Conservation (phyloP, 2,113 vertebrate species). For the Xenotilapia leptura region DNA sequence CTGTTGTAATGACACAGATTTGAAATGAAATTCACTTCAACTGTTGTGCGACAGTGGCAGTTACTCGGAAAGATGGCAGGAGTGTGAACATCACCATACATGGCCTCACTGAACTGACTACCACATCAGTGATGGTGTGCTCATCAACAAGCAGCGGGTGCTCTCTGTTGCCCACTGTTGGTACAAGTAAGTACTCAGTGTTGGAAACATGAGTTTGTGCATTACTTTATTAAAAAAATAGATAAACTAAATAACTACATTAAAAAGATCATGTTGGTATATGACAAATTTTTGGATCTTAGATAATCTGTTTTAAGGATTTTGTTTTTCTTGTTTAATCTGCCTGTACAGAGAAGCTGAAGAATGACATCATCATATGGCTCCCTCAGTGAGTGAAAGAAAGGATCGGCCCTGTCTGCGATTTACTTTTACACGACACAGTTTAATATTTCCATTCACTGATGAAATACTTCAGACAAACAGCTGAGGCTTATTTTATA, state of each 20-base stretch:
- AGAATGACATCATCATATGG: conserved; percentile 63
- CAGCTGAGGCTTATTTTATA: background rate
- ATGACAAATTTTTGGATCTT: rapidly evolving
- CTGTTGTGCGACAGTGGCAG: conserved; percentile 41
- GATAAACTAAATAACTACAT: background rate
- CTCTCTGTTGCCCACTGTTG: conserved; percentile 72
- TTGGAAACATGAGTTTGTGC: background rate
- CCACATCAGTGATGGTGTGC: conserved; percentile 69
- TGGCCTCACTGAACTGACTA: conserved; percentile 72
- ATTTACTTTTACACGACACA: background rate
- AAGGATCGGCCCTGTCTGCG: rapidly evolving
- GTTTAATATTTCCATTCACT: background rate
- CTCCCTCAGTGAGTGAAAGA: conserved; percentile 41
- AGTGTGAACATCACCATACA: conserved; percentile 56
- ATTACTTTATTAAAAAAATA: background rate
- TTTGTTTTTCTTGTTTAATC: background rate
- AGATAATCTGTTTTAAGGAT: background rate
- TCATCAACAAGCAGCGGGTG: conserved; percentile 65
- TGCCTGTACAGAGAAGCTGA: conserved; percentile 61
- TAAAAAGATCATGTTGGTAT: background rate
- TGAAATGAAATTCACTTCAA: background rate
- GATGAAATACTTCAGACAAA: background rate
- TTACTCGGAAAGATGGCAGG: conserved; percentile 44
- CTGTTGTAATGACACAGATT: background rate
- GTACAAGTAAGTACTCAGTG: conserved; percentile 62